Evolutionary conservation across 2,113 vertebrate genomes (phyloP).

Genomic region (Equus przewalskii): DNA sequence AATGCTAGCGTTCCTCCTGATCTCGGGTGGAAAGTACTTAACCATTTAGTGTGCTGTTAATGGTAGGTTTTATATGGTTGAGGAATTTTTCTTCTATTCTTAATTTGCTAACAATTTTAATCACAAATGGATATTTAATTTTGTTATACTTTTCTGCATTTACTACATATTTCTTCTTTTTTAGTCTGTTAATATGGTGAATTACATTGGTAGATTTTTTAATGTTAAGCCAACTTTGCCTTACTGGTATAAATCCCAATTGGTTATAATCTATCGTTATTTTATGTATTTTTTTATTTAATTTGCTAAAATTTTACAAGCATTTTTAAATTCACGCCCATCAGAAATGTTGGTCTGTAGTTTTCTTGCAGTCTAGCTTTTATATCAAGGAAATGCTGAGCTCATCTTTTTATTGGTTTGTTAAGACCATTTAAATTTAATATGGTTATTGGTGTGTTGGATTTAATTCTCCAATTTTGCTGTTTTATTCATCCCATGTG

Average conservation of each 20-base stretch:
- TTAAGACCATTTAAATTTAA: not conserved
- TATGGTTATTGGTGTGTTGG: not conserved
- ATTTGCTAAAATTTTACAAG: not conserved
- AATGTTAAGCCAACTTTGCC: not conserved
- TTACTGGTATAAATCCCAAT: not conserved
- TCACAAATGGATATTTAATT: not conserved
- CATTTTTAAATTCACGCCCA: not conserved
- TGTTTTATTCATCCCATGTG: not conserved
- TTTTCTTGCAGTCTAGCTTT: constrained; percentile 17
- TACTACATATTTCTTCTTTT: not conserved
- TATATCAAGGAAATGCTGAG: not conserved
- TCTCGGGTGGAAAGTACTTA: not conserved
- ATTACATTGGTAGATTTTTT: not conserved
- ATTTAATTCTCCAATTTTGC: not conserved
- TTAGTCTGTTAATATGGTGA: not conserved
- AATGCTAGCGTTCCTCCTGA: not conserved
- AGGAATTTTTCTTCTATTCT: not conserved
- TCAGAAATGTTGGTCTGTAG: not conserved
- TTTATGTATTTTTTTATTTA: not conserved
- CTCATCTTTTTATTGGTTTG: not conserved
- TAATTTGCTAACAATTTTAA: not conserved
- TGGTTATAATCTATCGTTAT: not conserved
- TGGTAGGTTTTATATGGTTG: not conserved
- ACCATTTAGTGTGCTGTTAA: not conserved
- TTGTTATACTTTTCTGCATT: not conserved